Conservation (phyloP, 2,797 vertebrate species). For the Phataginus tetradactyla region DNA sequence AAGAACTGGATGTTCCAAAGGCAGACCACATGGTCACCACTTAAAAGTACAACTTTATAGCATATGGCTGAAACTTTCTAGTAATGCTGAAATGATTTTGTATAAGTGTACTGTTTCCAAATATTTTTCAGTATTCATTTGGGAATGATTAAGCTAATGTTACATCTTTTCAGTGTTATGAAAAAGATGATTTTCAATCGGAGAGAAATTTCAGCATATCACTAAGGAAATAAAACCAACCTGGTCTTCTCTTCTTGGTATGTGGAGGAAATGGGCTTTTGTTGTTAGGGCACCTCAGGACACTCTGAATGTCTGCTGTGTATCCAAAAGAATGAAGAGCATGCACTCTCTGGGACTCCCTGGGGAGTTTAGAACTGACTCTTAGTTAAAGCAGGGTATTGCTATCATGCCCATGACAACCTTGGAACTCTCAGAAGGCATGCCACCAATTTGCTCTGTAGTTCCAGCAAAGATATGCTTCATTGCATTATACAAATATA, state of each 20-base stretch:
- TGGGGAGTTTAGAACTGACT: slow-evolving; percentile 20
- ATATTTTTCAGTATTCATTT: slow-evolving; percentile 83
- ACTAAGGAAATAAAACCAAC: slow-evolving; percentile 64
- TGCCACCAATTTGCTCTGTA: slow-evolving; percentile 61
- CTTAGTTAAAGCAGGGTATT: slow-evolving; percentile 55
- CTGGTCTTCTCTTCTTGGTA: background rate
- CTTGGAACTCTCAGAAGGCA: slow-evolving; percentile 66
- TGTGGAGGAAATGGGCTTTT: slow-evolving; percentile 35
- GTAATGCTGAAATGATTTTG: slow-evolving; percentile 81
- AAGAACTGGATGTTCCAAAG: slow-evolving; percentile 80
- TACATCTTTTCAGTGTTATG: slow-evolving; percentile 80
- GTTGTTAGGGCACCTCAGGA: slow-evolving; percentile 74
- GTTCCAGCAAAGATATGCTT: slow-evolving; percentile 61
- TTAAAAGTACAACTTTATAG: slow-evolving; percentile 81
- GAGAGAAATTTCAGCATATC: slow-evolving; percentile 57
- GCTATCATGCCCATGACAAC: slow-evolving; percentile 63
- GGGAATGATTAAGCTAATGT: slow-evolving; percentile 84
- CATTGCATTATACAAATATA: slow-evolving; percentile 67
- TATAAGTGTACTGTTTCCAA: slow-evolving; percentile 81
- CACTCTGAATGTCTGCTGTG: slow-evolving; percentile 44
- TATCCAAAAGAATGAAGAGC: slow-evolving; percentile 63
- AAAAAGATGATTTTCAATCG: slow-evolving; percentile 77
- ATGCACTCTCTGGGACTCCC: slow-evolving; percentile 20
- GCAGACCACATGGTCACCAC: slow-evolving; percentile 71
- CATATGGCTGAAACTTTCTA: slow-evolving; percentile 78